Conservation (phyloP, 2,888 invertebrate species). For the Pteria penguin region DNA sequence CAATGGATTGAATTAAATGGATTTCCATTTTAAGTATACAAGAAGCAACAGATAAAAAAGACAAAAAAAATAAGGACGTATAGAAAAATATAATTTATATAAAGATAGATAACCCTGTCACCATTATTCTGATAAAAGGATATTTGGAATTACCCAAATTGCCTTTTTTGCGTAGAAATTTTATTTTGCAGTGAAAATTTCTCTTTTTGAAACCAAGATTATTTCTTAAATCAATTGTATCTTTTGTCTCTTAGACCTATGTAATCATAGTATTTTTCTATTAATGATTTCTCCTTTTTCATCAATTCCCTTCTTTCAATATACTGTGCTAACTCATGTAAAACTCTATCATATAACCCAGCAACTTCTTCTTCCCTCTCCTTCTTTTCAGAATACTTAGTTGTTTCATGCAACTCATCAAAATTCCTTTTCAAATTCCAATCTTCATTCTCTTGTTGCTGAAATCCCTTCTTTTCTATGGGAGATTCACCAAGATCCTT, state of each 20-base stretch:
- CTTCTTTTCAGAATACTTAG: background rate
- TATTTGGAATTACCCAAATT: no score
- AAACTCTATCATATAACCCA: background rate
- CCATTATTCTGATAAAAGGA: no score
- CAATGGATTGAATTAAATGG: no score
- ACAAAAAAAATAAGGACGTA: no score
- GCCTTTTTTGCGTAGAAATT: no score
- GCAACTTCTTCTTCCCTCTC: background rate
- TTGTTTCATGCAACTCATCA: background rate
- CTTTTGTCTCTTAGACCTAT: slow-evolving; percentile 3
- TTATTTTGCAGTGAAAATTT: no score
- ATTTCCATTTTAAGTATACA: no score
- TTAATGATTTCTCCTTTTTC: background rate
- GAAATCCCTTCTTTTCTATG: background rate
- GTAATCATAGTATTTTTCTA: slow-evolving; percentile 7
- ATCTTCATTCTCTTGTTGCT: background rate
- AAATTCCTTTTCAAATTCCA: slow-evolving; percentile 6
- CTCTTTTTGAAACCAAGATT: no score
- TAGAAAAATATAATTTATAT: no score
- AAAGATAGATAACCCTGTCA: no score
- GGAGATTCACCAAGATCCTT: slow-evolving; percentile 5
- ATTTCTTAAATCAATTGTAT: no score
- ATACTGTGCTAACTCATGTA: background rate
- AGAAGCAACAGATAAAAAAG: no score
- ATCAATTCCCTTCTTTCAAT: background rate